Percentiles rank a stretch among this genome's conserved stretches.
These are phyloP conservation scores for Temnothorax longispinosus DNA, from an alignment of 1,140 invertebrate species.

Conservation along the genomic window DNA sequence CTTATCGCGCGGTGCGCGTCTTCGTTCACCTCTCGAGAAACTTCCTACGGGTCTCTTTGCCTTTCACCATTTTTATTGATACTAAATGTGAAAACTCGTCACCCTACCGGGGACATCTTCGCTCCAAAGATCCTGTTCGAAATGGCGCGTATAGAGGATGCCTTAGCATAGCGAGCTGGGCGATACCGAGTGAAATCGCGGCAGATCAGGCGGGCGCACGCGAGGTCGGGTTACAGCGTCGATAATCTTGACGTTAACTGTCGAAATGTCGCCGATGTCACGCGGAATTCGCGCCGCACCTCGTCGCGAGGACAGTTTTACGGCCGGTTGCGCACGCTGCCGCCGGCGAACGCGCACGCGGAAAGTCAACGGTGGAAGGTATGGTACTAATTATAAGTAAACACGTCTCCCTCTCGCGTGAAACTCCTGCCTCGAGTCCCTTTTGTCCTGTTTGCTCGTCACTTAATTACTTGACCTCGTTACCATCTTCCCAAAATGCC, in stretches of 20 bases:
- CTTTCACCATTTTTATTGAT: slow-evolving; percentile 73
- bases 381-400: slow-evolving; percentile 48
- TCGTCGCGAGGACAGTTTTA: slow-evolving; percentile 66
- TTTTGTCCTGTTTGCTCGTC: slow-evolving; percentile 47
- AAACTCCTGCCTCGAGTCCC: slow-evolving; percentile 39
- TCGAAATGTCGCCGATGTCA: slow-evolving; percentile 69
- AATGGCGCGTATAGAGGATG: slow-evolving; percentile 45
- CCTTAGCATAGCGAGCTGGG: slow-evolving; percentile 8
- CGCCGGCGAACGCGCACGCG: slow-evolving; percentile 1
- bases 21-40: slow-evolving; percentile 43
- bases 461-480: slow-evolving; percentile 57
- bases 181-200: slow-evolving; percentile 65
- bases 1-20: slow-evolving; percentile 45
- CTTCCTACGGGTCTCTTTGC: slow-evolving; percentile 41
- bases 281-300: slow-evolving; percentile 62
- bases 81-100: slow-evolving; percentile 74
- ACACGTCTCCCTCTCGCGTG: slow-evolving; percentile 20
- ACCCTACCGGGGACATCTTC: slow-evolving; percentile 63
- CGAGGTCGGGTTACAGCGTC: slow-evolving; percentile 50
- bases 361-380: slow-evolving; percentile 9
- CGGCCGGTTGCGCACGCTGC: slow-evolving; percentile 7
- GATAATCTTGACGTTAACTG: slow-evolving; percentile 74
- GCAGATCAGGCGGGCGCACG: not conserved
- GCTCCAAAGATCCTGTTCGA: slow-evolving; percentile 52
- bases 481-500: slow-evolving; percentile 30